A percentile compares a stretch with the other conserved stretches of the same genome.
Conservation (phyloP, 2,888 invertebrate genomes). For the Rhodophaea formosa region DNA sequence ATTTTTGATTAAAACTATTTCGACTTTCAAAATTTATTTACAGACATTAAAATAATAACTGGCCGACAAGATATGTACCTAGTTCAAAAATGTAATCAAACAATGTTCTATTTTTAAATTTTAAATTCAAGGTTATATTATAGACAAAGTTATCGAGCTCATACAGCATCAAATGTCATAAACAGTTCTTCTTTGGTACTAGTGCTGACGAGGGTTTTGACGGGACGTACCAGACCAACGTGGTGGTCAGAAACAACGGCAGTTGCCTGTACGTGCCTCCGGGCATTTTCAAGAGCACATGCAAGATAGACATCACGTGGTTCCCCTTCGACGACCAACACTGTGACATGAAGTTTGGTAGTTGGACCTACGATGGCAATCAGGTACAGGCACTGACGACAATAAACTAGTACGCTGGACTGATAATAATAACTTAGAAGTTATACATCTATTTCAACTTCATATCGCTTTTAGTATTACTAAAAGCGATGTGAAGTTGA, state of each 20-base stretch:
- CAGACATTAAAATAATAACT: too few species aligned
- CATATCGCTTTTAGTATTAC: too few species aligned
- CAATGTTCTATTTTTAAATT: too few species aligned
- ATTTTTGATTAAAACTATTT: not conserved
- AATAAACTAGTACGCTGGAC: not conserved
- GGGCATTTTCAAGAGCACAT: conserved; percentile 99
- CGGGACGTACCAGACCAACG: conserved; percentile 99
- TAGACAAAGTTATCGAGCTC: not conserved
- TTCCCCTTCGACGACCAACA: conserved; percentile 99
- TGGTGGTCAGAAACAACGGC: conserved; percentile 99
- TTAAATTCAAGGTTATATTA: too few species aligned
- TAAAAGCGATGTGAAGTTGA: too few species aligned
- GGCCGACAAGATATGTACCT: too few species aligned
- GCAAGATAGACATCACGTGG: conserved; percentile 99
- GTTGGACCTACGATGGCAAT: conserved; percentile 99
- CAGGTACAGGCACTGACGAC: conserved; percentile 84
- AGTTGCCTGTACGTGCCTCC: conserved; percentile 99
- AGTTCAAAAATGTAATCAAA: too few species aligned
- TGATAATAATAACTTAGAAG: not conserved
- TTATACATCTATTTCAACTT: not conserved
- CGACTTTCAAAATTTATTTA: not conserved
- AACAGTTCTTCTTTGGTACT: conserved; percentile 32
- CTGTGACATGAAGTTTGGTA: conserved; percentile 99
- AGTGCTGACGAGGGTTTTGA: conserved; percentile 99
- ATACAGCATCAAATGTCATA: conserved; percentile 6